Percentiles rank a stretch among this genome's conserved stretches.
These are phyloP conservation scores for Drosophila meridiana DNA, from an alignment of 2,888 invertebrate genomes.

Conservation along the genomic window DNA sequence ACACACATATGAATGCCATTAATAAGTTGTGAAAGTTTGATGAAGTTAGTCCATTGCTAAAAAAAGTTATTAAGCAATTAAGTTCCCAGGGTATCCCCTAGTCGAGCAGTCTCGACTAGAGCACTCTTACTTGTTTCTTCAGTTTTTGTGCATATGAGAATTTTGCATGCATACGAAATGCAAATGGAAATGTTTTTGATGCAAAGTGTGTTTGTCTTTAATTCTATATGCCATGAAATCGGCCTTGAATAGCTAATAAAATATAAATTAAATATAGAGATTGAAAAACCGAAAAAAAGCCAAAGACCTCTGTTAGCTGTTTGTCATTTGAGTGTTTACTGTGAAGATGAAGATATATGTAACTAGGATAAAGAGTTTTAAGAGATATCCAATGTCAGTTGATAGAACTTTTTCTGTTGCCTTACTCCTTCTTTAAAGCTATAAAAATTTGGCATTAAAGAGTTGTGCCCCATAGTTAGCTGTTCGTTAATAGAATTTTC, in stretches of 20 bases:
- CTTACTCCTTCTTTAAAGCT: neutral
- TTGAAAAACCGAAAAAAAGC: neutral
- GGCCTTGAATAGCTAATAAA: neutral
- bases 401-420: neutral
- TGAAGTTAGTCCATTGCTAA: no score
- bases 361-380: neutral
- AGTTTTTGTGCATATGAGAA: conserved; percentile 14
- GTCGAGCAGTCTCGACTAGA: no score
- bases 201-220: conserved; percentile 2
- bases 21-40: no score
- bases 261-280: neutral
- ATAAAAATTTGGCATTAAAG: neutral
- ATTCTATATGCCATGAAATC: neutral
- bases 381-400: neutral
- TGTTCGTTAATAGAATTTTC: neutral
- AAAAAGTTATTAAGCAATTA: no score
- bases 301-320: neutral
- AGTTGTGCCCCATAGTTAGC: neutral
- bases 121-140: neutral
- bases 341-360: neutral
- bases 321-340: neutral
- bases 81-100: no score
- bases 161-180: conserved; percentile 24
- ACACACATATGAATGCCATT: no score
- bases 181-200: conserved; percentile 17